A percentile compares a stretch with the other conserved stretches of the same genome.
These are phyloP conservation scores for Ctenoplectra terminalis DNA, from an alignment of 1,140 invertebrate species.

Conservation along the genomic window DNA sequence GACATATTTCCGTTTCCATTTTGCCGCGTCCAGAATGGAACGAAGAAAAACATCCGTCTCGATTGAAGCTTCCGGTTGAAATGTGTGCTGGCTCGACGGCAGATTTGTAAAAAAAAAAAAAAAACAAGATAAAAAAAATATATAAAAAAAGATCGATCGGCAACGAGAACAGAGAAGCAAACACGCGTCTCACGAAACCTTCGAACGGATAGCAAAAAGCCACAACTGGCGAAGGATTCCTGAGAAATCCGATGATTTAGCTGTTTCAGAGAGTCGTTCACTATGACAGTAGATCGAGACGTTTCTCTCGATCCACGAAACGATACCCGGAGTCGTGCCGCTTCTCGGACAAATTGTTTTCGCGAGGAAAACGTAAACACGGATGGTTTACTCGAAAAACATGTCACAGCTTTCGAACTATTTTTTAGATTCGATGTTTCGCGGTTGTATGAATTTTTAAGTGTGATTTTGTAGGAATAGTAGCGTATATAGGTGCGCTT, in stretches of 20 bases:
- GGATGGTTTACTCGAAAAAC: not conserved
- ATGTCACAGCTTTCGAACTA: not conserved
- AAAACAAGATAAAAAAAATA: too few species aligned
- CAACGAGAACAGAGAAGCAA: not conserved
- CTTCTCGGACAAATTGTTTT: conserved; percentile 9
- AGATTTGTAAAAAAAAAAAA: conserved; percentile 30
- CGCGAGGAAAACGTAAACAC: not conserved
- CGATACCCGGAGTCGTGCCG: not conserved
- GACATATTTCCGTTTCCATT: not conserved
- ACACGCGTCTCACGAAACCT: not conserved
- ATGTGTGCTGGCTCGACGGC: not conserved
- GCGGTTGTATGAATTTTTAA: too few species aligned
- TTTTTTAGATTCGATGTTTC: too few species aligned
- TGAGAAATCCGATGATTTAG: not conserved
- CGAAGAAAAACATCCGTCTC: not conserved
- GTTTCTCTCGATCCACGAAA: not conserved
- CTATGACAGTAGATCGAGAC: not conserved
- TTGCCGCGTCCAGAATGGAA: not conserved
- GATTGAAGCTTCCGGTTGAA: not conserved
- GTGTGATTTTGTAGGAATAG: too few species aligned
- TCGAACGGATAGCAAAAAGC: not conserved
- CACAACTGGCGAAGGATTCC: not conserved
- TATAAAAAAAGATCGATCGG: too few species aligned
- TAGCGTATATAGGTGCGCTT: too few species aligned
- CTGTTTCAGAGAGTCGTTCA: not conserved